Base-by-base conservation (phyloP, 2,113 vertebrate species). In the Acanthisitta chloris region DNA sequence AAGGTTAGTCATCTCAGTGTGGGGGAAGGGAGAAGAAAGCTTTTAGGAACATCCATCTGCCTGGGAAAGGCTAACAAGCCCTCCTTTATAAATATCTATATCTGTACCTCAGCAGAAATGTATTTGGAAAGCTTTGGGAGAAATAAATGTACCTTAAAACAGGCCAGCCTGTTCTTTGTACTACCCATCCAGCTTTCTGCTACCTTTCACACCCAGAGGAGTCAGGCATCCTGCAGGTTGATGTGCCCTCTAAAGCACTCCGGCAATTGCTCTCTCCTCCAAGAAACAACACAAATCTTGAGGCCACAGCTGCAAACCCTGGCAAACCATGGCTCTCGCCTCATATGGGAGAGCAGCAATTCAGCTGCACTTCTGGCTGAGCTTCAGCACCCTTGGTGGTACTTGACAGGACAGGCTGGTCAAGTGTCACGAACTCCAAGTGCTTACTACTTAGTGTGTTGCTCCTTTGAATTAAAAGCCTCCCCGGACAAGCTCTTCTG, bases 1-100 rank as follows among this genome's bases (percentile, higher is more conserved):
- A 76, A 88, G 45, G 61, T 97, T 95, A 97, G 88, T 96, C 93
- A 94, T 95, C 84, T 69, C 21, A 71, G 73, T 13, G 9, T 3
- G 4, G 58, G 72, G 59, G 55, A 88, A 78, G 83, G 93, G 91
- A 95, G 65, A 86, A 58, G 57, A 49, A 54, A 76, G 55, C 1
- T 49, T 93, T 91, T 59, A 90, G 78, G 76, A 95, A 79, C n/a
- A 61, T 61, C 31, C 34, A 33, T 76, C 88, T 6, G 66, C 45
- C 64, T 76, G 51, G 69, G 24, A 91, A 92, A 86, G 38, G 78
- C 76, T 88, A 90, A 94, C 65, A 93, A 78, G n/a, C 57, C 42
- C 74, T 95, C 34, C 57, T 91, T 95, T 91, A 84, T 38, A 67
- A 80, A 81, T 38, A 26, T 38, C 69, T 92, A 45, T 69, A 93